Evolutionary conservation across 2,888 invertebrate species (phyloP).

Genomic region (Drosophila kanekoi): DNA sequence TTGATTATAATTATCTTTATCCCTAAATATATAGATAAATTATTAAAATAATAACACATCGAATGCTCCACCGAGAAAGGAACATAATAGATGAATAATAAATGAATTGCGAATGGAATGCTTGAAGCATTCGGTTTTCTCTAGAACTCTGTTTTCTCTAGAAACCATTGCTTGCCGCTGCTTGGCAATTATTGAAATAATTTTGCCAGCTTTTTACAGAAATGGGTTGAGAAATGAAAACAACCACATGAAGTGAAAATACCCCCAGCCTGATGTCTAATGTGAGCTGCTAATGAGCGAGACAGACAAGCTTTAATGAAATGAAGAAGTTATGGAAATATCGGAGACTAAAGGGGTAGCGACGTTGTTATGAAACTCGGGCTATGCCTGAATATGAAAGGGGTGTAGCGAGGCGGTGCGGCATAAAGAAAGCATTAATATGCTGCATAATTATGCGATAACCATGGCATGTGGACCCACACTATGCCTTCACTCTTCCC

Average conservation of each 20-base stretch:
- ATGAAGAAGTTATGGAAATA: constrained; percentile 38
- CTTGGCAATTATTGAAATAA: constrained; percentile 63
- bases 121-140: too few species aligned
- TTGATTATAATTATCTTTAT: too few species aligned
- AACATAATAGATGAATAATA: too few species aligned
- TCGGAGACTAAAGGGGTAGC: constrained; percentile 4
- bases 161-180: background rate
- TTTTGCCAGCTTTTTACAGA: constrained; percentile 52
- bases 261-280: constrained; percentile 5
- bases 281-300: constrained; percentile 56
- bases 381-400: constrained; percentile 61
- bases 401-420: background rate
- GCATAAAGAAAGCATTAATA: constrained; percentile 68
- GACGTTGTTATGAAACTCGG: constrained; percentile 62
- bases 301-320: constrained; percentile 34
- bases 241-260: background rate
- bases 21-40: too few species aligned
- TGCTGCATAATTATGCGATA: constrained; percentile 78
- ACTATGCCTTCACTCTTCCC: constrained; percentile 16
- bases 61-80: too few species aligned
- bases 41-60: too few species aligned
- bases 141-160: too few species aligned
- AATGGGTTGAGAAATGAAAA: constrained; percentile 41
- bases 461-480: constrained; percentile 43
- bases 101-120: too few species aligned